phyloP scores from a whole-genome alignment of 2,113 vertebrate genomes.

The Spea multiplicata region DNA sequence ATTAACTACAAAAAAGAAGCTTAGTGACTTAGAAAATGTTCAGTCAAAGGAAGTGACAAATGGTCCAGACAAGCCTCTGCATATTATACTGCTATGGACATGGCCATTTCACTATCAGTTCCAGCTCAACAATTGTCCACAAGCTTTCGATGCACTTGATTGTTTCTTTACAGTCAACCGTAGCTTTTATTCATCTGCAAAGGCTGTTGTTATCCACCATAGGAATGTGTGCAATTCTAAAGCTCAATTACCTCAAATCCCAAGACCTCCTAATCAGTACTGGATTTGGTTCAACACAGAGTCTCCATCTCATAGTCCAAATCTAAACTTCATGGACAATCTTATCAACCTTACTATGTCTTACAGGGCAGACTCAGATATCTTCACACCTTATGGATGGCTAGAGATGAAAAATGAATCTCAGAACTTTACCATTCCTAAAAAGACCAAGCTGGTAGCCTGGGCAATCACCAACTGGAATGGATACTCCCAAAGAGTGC shows the following conservation, averaged over 20 bases:
- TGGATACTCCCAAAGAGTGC: constrained; percentile 41
- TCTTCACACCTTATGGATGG: constrained; percentile 56
- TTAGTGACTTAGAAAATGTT: too few relatives aligned
- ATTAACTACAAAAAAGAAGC: too few relatives aligned
- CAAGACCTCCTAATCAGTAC: constrained; percentile 24
- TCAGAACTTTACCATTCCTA: not conserved
- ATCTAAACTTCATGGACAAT: constrained; percentile 44
- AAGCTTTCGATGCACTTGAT: not conserved
- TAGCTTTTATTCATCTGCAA: not conserved
- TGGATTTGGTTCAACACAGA: constrained; percentile 64
- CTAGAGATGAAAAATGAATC: constrained; percentile 21
- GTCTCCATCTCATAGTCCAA: constrained; percentile 20
- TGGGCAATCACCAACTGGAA: constrained; percentile 72
- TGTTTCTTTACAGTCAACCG: constrained; percentile 8
- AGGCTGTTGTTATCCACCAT: constrained; percentile 52
- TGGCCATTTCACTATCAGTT: not conserved
- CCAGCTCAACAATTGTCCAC: not conserved
- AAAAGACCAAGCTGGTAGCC: constrained; percentile 61
- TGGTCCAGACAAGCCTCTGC: too few relatives aligned
- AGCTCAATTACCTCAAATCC: not conserved
- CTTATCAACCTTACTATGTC: constrained; percentile 61
- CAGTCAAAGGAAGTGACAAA: too few relatives aligned
- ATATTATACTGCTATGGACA: not conserved
- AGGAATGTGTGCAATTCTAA: not conserved
- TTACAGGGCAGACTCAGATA: constrained; percentile 54